Evolutionary conservation across 2,797 vertebrate species (phyloP).

Genomic region (Psittacula echo): DNA sequence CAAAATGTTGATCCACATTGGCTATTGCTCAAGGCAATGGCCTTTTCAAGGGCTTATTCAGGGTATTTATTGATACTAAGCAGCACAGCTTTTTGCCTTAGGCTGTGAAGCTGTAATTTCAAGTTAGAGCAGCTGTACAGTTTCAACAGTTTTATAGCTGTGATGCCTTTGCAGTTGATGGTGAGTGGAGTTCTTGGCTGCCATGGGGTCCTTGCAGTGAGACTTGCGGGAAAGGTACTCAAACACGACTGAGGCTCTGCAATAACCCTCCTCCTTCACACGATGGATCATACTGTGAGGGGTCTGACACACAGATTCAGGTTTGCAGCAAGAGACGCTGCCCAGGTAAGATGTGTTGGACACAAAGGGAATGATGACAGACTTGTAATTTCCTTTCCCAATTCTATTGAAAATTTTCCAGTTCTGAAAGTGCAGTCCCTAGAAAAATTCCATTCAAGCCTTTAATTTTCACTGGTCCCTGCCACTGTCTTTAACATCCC

Average conservation of each 20-base stretch:
- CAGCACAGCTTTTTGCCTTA: neutral
- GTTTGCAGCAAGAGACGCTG: slow-evolving; percentile 88
- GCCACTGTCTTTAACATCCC: neutral
- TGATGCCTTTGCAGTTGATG: slow-evolving; percentile 81
- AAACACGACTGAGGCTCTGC: slow-evolving; percentile 88
- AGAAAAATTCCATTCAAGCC: neutral
- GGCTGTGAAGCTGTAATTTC: neutral
- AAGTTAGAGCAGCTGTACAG: neutral
- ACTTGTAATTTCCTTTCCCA: neutral
- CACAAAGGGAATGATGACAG: neutral
- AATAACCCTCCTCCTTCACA: slow-evolving; percentile 89
- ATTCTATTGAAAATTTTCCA: accelerated
- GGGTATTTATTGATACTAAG: slow-evolving; percentile 17
- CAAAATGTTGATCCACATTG: neutral
- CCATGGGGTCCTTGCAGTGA: slow-evolving; percentile 90
- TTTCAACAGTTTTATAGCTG: neutral
- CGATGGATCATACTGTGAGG: slow-evolving; percentile 83
- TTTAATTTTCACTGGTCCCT: neutral
- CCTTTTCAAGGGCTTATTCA: neutral
- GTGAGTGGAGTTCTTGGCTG: slow-evolving; percentile 91
- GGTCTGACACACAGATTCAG: slow-evolving; percentile 88
- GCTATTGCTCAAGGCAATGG: neutral
- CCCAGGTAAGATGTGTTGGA: slow-evolving; percentile 79
- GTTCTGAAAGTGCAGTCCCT: neutral
- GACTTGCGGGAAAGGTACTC: slow-evolving; percentile 90